Conservation (phyloP, 2,113 vertebrate genomes). For the Papio anubis region DNA sequence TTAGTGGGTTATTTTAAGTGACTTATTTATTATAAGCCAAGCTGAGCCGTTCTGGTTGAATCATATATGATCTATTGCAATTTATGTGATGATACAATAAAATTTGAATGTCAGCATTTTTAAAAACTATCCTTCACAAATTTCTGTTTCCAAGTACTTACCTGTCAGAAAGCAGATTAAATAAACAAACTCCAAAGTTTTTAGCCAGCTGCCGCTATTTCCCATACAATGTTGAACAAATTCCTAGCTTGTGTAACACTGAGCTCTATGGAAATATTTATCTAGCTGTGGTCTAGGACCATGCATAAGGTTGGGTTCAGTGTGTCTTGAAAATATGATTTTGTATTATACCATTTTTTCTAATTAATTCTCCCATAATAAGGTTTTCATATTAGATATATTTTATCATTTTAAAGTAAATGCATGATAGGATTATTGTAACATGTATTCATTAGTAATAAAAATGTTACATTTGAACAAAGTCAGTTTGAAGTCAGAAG, state of each 20-base stretch:
- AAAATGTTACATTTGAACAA: background rate
- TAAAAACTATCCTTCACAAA: background rate
- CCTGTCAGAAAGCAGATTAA: background rate
- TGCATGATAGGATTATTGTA: background rate
- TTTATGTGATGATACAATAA: background rate
- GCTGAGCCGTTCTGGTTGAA: background rate
- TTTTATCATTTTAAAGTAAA: background rate
- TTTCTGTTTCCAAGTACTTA: background rate
- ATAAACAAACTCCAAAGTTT: background rate
- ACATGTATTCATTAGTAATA: background rate
- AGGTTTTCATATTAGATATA: background rate
- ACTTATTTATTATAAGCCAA: background rate
- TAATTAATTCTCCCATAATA: background rate
- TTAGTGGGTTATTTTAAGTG: background rate
- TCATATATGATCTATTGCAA: background rate
- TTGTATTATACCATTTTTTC: background rate
- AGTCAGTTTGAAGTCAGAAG: background rate
- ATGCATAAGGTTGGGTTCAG: background rate
- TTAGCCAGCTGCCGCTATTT: background rate
- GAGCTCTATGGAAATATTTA: background rate
- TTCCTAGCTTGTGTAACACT: background rate
- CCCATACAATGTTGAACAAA: background rate
- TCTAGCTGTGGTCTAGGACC: background rate
- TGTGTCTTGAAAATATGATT: background rate
- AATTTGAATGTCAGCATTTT: background rate